Conservation (phyloP, 2,797 vertebrate genomes). For the Helarctos malayanus region DNA sequence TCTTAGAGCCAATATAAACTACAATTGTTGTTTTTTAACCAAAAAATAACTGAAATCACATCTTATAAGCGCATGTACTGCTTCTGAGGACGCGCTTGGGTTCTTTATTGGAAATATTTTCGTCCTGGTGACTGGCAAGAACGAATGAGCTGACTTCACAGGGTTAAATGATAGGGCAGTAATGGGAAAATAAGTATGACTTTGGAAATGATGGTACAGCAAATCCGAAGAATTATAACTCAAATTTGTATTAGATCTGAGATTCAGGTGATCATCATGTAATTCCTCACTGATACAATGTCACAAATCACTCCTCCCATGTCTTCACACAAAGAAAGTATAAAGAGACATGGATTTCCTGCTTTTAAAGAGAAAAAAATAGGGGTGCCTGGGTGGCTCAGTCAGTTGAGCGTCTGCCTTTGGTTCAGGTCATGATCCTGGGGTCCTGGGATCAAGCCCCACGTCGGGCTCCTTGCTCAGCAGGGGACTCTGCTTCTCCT, state of each 20-base stretch:
- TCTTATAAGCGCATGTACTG: background rate
- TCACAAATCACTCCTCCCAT: background rate
- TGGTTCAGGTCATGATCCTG: background rate
- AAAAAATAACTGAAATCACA: conserved; percentile 19
- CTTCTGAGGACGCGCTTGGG: conserved; percentile 13
- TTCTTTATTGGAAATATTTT: background rate
- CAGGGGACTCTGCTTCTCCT: background rate
- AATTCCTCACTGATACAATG: background rate
- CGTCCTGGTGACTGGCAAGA: background rate
- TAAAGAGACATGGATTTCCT: conserved; percentile 52
- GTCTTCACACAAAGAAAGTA: conserved; percentile 16
- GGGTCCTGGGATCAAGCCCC: background rate
- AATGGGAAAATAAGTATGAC: background rate
- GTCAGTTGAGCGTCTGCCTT: background rate
- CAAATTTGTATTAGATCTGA: conserved; percentile 17
- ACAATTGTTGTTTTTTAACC: background rate
- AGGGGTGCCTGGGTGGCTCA: background rate
- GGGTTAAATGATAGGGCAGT: background rate
- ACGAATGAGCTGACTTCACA: conserved; percentile 34
- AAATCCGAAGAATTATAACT: background rate
- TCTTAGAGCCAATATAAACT: conserved; percentile 2
- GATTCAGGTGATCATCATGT: background rate
- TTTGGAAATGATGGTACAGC: conserved; percentile 20
- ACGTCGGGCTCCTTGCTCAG: background rate
- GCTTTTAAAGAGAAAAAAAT: background rate